Conservation (phyloP, 2,797 vertebrate species). For the Siniperca obscura region DNA sequence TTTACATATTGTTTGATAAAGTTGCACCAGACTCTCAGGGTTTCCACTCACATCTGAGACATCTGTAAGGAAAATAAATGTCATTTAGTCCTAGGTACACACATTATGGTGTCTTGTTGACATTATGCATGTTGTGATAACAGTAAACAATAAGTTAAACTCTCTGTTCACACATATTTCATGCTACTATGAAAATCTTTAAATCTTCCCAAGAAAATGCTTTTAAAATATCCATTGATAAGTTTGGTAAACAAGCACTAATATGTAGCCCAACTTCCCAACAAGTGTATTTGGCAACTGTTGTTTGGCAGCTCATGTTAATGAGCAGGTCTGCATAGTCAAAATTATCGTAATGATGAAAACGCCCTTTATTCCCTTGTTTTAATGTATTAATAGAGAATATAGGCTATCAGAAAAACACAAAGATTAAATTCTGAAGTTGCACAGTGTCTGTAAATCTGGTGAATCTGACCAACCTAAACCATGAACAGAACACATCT, state of each 20-base stretch:
- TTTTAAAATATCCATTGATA: not conserved
- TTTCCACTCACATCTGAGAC: not conserved
- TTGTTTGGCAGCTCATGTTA: not conserved
- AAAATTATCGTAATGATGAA: not conserved
- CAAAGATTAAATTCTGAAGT: not conserved
- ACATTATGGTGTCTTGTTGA: not conserved
- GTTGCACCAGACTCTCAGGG: not conserved
- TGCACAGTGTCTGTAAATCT: not conserved
- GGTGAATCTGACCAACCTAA: not conserved
- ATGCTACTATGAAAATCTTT: not conserved
- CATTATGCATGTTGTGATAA: not conserved
- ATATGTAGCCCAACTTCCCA: not conserved
- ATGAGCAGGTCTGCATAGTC: not conserved
- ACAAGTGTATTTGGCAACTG: not conserved
- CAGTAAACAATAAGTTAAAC: too few relatives aligned
- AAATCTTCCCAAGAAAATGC: not conserved
- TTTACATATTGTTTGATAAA: conserved; percentile 9
- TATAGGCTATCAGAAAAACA: not conserved
- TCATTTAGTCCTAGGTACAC: not conserved
- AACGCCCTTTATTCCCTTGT: not conserved
- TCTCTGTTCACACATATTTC: not conserved
- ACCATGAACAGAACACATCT: not conserved
- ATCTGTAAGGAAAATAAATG: not conserved
- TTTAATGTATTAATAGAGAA: not conserved
- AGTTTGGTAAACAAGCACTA: not conserved